Evolutionary conservation across 2,888 invertebrate genomes (phyloP), one percentile per base, ranked within the genome.

Genomic region (Phaedon cochleariae): DNA sequence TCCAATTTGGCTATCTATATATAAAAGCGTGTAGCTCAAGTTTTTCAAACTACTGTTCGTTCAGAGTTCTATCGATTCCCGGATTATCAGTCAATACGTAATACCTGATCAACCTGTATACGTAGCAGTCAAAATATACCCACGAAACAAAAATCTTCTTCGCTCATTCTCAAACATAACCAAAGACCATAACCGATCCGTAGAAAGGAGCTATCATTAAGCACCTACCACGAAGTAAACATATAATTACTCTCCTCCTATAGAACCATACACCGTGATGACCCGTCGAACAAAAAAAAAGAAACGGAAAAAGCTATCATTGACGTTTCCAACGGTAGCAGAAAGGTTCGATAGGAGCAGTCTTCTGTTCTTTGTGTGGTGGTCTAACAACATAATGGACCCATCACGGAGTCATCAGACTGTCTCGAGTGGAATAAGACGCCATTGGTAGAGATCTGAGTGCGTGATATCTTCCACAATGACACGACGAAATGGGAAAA

Each of bases 351-450:
- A 57, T 57, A 41, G 45, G 17, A 45, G 41, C 46, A 45, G 57
- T 46, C 57, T 26, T 26, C 41, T 12, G 57, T 37, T 45, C 26
- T 57, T 74, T 77, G 76, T 77, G 76, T 75, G 74, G 61, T 65
- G 69, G 59, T 37, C 54, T 75, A 78, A 80, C 75, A 73, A 78
- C 76, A 78, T 77, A 78, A 79, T 77, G 74, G 41, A 78, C 77
- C 76, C 69, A 75, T 73, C 76, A 79, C 77, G 74, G 41, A 78
- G 76, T 75, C 69, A 75, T 73, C 76, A 73, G 73, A 64, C 72
- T 70, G 77, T 77, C 77, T 80, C 78, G 73, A 80, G 80, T 76
- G 76, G 78, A 64, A 72, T 65, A 68, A 74, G 78, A 77, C 78
- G 77, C 79, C 77, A 77, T 77, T 69, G 41, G 41, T n/a, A 41